A percentile compares a stretch with the other conserved stretches of the same genome.
These are phyloP conservation scores for Chrysocyon brachyurus DNA, from an alignment of 2,797 vertebrate genomes.

Conservation along the genomic window DNA sequence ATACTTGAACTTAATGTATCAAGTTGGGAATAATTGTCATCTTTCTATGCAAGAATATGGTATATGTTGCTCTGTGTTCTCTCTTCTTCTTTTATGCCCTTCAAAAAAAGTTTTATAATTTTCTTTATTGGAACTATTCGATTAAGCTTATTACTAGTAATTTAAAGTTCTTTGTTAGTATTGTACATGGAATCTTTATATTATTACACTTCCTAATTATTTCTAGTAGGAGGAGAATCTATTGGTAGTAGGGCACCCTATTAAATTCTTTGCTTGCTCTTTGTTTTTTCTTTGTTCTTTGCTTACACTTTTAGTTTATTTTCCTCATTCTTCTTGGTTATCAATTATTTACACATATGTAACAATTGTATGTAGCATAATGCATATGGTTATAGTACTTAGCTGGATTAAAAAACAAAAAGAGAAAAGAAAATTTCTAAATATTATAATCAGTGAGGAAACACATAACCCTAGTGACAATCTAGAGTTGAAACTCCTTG, in stretches of 20 bases:
- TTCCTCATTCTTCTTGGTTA: not conserved
- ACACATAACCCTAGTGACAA: not conserved
- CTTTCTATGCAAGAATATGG: not conserved
- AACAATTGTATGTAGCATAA: not conserved
- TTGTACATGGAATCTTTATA: not conserved
- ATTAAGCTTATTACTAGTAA: not conserved
- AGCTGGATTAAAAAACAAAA: slow-evolving; percentile 26
- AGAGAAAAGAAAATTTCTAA: not conserved
- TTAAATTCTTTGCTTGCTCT: not conserved
- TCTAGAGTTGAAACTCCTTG: not conserved
- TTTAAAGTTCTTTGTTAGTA: not conserved
- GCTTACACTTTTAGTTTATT: not conserved
- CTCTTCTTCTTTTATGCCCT: not conserved
- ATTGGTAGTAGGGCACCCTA: not conserved
- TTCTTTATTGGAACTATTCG: not conserved
- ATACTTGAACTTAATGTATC: not conserved
- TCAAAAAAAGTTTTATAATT: not conserved
- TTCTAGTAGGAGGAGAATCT: not conserved
- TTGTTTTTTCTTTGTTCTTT: not conserved
- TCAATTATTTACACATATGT: not conserved
- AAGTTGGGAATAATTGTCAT: not conserved
- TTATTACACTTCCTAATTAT: not conserved
- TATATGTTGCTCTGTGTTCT: not conserved
- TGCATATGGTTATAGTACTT: not conserved
- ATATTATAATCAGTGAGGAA: not conserved